Conservation (phyloP, 2,113 vertebrate genomes). For the Cygnus buccinator region DNA sequence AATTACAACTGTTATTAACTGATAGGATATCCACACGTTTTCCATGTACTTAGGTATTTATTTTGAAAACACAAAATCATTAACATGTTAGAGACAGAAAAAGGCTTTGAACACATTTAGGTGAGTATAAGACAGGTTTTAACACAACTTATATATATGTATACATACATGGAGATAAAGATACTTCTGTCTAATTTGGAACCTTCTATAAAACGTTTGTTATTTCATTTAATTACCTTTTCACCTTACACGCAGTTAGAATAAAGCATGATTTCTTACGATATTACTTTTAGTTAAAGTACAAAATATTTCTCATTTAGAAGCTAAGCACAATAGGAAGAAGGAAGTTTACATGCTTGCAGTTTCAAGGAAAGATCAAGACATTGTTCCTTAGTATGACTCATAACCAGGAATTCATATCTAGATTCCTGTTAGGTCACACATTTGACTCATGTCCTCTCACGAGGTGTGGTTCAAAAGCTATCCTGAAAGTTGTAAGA, state of each 20-base stretch:
- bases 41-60: background rate
- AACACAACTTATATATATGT: background rate
- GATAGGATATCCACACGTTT: background rate
- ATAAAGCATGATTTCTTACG: conserved; percentile 1
- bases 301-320: conserved; percentile 35
- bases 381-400: conserved; percentile 55
- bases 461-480: background rate
- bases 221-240: conserved; percentile 15
- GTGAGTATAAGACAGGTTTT: background rate
- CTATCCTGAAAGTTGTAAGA: conserved; percentile 1
- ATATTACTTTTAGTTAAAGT: conserved; percentile 9
- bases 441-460: conserved; percentile 68
- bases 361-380: conserved; percentile 27
- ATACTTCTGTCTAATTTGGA: background rate
- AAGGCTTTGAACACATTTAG: background rate
- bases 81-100: background rate
- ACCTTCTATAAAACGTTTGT: background rate
- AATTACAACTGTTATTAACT: background rate
- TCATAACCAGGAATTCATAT: conserved; percentile 67
- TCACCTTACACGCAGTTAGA: background rate
- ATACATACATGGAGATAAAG: background rate
- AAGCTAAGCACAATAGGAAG: conserved; percentile 50
- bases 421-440: conserved; percentile 56
- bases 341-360: conserved; percentile 66
- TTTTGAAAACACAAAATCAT: conserved; percentile 1